A percentile compares a stretch with the other conserved stretches of the same genome.
Evolutionary conservation across 1,140 invertebrate species (phyloP).

Genomic region (Pseudomyrmex cubaensis): DNA sequence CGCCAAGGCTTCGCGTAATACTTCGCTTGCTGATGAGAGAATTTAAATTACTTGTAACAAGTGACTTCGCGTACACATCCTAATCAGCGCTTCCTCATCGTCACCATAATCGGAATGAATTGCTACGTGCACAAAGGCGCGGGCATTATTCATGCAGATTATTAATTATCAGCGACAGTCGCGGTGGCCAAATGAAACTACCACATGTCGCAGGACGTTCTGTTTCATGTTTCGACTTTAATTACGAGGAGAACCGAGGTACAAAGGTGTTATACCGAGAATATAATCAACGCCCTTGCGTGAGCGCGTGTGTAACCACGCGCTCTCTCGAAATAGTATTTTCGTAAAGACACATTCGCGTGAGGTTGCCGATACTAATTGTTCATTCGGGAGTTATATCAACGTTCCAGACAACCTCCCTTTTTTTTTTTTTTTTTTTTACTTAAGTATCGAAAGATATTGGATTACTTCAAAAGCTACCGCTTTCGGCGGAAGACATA

Average conservation of each 20-base stretch:
- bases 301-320: neutral
- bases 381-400: constrained; percentile 16
- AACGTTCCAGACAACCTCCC: neutral
- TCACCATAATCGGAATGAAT: constrained; percentile 1
- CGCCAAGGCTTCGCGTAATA: too few relatives aligned
- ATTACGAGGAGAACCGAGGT: constrained; percentile 28
- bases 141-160: constrained; percentile 8
- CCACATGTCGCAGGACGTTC: constrained; percentile 7
- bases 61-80: neutral
- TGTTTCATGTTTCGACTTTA: constrained; percentile 40
- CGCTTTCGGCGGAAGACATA: neutral
- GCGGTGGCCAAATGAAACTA: constrained; percentile 26
- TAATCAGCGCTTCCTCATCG: constrained; percentile 12
- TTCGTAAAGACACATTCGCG: constrained; percentile 57
- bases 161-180: constrained; percentile 37
- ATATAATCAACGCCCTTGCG: constrained; percentile 35
- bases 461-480: constrained; percentile 12
- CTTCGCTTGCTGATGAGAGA: neutral
- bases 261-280: constrained; percentile 4
- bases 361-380: constrained; percentile 41
- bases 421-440: neutral
- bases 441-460: constrained; percentile 28
- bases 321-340: constrained; percentile 46
- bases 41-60: neutral
- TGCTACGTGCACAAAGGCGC: neutral